These are phyloP conservation scores for Hyla sarda DNA, from an alignment of 2,113 vertebrate genomes.

Conservation along the genomic window DNA sequence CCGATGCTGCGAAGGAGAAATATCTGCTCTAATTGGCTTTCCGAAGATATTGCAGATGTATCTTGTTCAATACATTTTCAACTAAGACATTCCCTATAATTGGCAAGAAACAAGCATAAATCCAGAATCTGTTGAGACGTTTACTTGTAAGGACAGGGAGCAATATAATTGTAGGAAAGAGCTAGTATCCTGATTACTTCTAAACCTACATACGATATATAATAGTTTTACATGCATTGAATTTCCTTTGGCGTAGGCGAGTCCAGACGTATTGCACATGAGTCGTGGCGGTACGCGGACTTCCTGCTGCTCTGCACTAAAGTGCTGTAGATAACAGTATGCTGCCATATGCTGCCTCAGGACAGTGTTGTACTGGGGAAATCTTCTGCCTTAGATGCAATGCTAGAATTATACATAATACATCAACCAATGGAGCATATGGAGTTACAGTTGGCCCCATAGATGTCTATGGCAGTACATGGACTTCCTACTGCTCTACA, in stretches of 20 bases:
- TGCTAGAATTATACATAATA: too few species aligned
- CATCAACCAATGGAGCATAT: too few species aligned
- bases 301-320: too few species aligned
- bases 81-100: not conserved
- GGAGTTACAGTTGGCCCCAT: too few species aligned
- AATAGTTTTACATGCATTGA: not conserved
- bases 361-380: too few species aligned
- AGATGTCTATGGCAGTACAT: too few species aligned
- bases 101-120: not conserved
- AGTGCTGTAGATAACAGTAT: too few species aligned
- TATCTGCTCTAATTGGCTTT: slow-evolving; percentile 46
- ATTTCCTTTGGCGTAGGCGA: not conserved
- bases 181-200: not conserved
- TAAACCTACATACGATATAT: not conserved
- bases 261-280: not conserved
- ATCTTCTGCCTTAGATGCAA: too few species aligned
- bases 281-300: not conserved
- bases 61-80: slow-evolving; percentile 18
- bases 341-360: too few species aligned
- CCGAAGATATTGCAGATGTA: not conserved
- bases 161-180: not conserved
- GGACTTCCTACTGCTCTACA: too few species aligned
- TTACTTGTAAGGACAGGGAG: not conserved
- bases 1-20: slow-evolving; percentile 10
- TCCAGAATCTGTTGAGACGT: not conserved